Evolutionary conservation across 2,113 vertebrate species (phyloP).

Genomic region (Pedionomus torquatus): DNA sequence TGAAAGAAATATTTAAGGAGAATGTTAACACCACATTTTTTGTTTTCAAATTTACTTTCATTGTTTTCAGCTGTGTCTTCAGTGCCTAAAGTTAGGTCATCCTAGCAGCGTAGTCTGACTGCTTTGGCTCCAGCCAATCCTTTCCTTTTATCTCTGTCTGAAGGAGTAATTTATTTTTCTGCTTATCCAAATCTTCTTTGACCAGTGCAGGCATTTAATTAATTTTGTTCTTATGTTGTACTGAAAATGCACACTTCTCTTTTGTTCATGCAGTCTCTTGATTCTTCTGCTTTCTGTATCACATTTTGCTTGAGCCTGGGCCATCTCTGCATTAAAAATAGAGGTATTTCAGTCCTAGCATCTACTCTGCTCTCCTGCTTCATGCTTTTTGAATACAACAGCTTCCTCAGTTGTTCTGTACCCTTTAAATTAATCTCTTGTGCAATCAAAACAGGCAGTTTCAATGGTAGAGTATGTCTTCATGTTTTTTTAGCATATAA

Average conservation of each 20-base stretch:
- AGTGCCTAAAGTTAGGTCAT: not conserved
- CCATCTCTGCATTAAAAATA: not conserved
- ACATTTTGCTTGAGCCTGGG: not conserved
- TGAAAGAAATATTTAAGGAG: not conserved
- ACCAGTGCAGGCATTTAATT: constrained; percentile 8
- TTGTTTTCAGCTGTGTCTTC: not conserved
- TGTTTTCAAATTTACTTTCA: not conserved
- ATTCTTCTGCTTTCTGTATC: not conserved
- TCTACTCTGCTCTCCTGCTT: not conserved
- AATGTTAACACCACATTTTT: not conserved
- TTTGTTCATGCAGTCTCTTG: not conserved
- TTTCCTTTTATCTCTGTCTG: constrained; percentile 9
- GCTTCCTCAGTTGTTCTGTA: not conserved
- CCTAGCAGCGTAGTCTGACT: not conserved
- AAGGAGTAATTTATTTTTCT: constrained; percentile 59
- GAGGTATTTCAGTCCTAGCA: not conserved
- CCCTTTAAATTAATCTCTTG: not conserved
- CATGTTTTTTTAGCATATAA: not conserved
- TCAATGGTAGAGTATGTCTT: not conserved
- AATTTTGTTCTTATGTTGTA: constrained; percentile 5
- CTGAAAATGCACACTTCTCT: constrained; percentile 4
- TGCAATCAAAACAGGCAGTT: not conserved
- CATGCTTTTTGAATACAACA: not conserved
- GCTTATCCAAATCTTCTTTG: constrained; percentile 41
- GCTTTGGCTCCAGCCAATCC: not conserved